These are phyloP conservation scores for Schizaphis graminum DNA, from an alignment of 2,888 invertebrate genomes.

Conservation along the genomic window DNA sequence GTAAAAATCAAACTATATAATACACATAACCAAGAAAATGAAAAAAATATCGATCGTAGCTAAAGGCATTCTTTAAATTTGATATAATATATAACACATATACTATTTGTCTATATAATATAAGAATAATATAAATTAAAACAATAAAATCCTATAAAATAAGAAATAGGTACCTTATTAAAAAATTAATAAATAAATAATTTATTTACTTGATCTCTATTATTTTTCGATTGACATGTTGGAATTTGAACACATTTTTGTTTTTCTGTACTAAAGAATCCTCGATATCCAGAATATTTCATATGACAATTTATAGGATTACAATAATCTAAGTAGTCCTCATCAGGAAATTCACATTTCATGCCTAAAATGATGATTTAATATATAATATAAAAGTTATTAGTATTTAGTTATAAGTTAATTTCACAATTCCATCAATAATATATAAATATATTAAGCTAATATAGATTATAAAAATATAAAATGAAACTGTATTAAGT, in stretches of 20 bases:
- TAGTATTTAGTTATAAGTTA: background rate
- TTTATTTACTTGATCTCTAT: conserved; percentile 24
- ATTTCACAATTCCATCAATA: background rate
- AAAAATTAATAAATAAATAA: background rate
- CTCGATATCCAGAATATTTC: conserved; percentile 74
- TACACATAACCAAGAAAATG: background rate
- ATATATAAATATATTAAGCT: background rate
- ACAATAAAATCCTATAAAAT: background rate
- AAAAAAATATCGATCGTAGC: background rate
- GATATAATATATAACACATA: background rate
- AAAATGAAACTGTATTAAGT: background rate
- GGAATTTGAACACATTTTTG: conserved; percentile 59
- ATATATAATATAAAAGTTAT: background rate
- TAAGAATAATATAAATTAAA: background rate
- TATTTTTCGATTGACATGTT: conserved; percentile 34
- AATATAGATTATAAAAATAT: background rate
- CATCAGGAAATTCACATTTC: conserved; percentile 71
- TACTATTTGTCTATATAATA: background rate
- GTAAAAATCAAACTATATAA: background rate
- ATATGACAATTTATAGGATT: conserved; percentile 74
- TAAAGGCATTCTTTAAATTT: background rate
- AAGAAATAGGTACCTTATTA: background rate
- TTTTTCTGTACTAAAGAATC: conserved; percentile 72
- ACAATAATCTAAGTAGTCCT: conserved; percentile 73
- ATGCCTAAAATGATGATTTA: conserved; percentile 13